A percentile compares a stretch with the other conserved stretches of the same genome.
Evolutionary conservation across 2,113 vertebrate species (phyloP).

Genomic region (Acanthisitta chloris): DNA sequence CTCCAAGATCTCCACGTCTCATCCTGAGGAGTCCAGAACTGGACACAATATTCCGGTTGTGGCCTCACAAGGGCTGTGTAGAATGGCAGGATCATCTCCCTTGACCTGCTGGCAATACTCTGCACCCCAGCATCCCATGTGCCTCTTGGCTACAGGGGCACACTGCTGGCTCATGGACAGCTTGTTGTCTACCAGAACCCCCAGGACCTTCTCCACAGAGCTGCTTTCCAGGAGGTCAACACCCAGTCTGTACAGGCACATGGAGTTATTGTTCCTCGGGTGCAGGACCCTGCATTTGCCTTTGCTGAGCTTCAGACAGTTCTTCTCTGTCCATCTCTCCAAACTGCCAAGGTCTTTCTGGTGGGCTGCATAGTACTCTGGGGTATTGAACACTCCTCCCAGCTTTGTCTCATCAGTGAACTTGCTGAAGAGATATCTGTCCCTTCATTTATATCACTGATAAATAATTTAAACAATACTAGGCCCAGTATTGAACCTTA

Average conservation of each 20-base stretch:
- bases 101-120: background rate
- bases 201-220: too few species aligned
- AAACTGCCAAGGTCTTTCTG: too few species aligned
- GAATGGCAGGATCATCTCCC: background rate
- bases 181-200: accelerated
- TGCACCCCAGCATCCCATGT: accelerated
- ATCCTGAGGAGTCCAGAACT: background rate
- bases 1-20: background rate
- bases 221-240: background rate
- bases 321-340: background rate
- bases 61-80: background rate
- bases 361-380: background rate
- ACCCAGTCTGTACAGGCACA: background rate
- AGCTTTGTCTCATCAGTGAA: background rate
- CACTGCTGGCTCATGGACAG: background rate
- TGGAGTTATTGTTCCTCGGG: background rate
- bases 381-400: too few species aligned
- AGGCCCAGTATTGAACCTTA: too few species aligned
- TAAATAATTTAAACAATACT: background rate
- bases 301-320: background rate
- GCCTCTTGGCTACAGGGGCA: background rate
- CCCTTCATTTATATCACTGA: background rate
- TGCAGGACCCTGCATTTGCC: background rate
- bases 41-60: background rate
- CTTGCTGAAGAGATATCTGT: background rate